Evolutionary conservation across 2,888 invertebrate genomes (phyloP).

Genomic region (Philereme vetulata): DNA sequence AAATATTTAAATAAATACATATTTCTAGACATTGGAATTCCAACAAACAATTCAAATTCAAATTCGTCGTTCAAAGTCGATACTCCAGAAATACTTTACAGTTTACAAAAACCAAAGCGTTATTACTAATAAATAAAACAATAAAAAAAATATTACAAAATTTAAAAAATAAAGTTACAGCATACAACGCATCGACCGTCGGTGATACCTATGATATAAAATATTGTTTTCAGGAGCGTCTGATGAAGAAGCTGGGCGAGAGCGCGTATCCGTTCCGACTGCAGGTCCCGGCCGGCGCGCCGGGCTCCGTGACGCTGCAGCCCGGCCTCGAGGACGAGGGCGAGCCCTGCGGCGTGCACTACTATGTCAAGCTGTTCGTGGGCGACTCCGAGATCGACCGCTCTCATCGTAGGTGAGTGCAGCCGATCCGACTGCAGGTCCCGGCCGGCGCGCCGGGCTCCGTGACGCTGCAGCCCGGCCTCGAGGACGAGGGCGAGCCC

Average conservation of each 20-base stretch:
- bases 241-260: conserved; percentile 93
- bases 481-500: conserved; percentile 93
- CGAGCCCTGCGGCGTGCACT: conserved; percentile 96
- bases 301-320: conserved; percentile 96
- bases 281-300: conserved; percentile 91
- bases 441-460: conserved; percentile 95
- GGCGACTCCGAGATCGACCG: conserved; percentile 91
- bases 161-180: too few relatives aligned
- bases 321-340: conserved; percentile 93
- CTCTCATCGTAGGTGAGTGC: conserved; percentile 87
- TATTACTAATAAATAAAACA: too few relatives aligned
- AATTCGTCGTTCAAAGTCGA: too few relatives aligned
- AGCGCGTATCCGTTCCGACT: conserved; percentile 94
- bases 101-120: too few relatives aligned
- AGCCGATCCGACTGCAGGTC: conserved; percentile 92
- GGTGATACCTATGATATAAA: not conserved
- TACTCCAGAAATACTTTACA: too few relatives aligned
- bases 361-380: conserved; percentile 94
- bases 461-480: conserved; percentile 94
- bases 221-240: conserved; percentile 85
- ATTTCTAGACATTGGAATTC: too few relatives aligned
- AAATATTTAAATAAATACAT: too few relatives aligned
- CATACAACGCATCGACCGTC: too few relatives aligned
- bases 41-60: too few relatives aligned
- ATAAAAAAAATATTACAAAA: too few relatives aligned